A percentile compares a stretch with the other conserved stretches of the same genome.
Evolutionary conservation across 2,797 vertebrate species (phyloP).

Genomic region (Lacerta bilineata): DNA sequence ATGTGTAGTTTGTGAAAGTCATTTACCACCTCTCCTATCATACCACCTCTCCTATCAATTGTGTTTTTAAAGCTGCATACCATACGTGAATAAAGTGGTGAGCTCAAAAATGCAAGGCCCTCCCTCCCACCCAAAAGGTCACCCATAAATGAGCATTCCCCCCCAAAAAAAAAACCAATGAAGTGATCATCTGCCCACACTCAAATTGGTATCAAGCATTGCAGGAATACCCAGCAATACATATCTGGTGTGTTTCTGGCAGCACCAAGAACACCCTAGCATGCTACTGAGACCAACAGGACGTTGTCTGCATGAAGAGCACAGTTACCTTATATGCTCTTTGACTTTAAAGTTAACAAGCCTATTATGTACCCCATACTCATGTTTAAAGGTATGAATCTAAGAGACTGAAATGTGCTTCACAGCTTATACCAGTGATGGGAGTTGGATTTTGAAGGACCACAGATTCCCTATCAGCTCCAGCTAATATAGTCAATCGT

Average conservation of each 20-base stretch:
- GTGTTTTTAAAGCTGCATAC: too few relatives aligned
- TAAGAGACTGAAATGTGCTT: background rate
- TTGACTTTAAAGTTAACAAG: background rate
- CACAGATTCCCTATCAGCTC: too few relatives aligned
- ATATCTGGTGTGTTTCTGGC: slow-evolving; percentile 11
- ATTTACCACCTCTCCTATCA: too few relatives aligned
- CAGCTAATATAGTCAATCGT: too few relatives aligned
- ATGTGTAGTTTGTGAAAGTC: too few relatives aligned
- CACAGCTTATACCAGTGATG: background rate
- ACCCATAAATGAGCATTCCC: too few relatives aligned
- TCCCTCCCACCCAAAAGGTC: too few relatives aligned
- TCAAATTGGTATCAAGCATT: background rate
- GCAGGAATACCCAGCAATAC: background rate
- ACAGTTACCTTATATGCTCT: background rate
- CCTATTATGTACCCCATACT: background rate
- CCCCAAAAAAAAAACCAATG: background rate
- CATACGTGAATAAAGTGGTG: too few relatives aligned
- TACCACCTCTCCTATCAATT: too few relatives aligned
- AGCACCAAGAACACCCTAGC: background rate
- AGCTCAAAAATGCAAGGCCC: too few relatives aligned
- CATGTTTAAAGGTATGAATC: background rate
- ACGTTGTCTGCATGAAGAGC: slow-evolving; percentile 26
- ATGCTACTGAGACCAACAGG: background rate
- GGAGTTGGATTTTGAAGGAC: too few relatives aligned
- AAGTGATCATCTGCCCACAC: background rate